Percentiles rank a stretch among this genome's conserved stretches.
Conservation (phyloP, 2,888 invertebrate species). For the Thymelicus sylvestris region DNA sequence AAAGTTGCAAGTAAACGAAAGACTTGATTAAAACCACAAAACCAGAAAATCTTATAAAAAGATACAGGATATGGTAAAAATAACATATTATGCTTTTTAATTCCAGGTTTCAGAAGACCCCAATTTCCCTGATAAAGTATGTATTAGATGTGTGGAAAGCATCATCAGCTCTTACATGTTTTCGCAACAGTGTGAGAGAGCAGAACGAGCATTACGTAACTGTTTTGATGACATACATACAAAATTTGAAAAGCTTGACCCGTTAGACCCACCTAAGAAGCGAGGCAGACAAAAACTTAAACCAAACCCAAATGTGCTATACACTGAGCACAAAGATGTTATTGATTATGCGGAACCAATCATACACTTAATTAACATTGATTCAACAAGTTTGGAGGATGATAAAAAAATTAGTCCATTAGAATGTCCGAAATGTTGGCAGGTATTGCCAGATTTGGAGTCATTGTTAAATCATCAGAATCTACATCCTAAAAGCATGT, state of each 20-base stretch:
- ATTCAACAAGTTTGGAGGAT: slow-evolving; percentile 48
- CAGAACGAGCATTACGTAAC: slow-evolving; percentile 68
- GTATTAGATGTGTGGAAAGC: slow-evolving; percentile 63
- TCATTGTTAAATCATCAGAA: slow-evolving; percentile 66
- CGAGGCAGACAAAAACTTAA: slow-evolving; percentile 68
- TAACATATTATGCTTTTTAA: not conserved
- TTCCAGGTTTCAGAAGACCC: slow-evolving; percentile 65
- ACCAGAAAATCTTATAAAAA: too few relatives aligned
- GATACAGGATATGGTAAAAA: too few relatives aligned
- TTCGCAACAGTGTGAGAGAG: slow-evolving; percentile 70
- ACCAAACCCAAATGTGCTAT: slow-evolving; percentile 63
- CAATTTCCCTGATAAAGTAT: slow-evolving; percentile 70
- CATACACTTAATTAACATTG: slow-evolving; percentile 61
- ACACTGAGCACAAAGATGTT: slow-evolving; percentile 61
- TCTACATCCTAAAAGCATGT: slow-evolving; percentile 71
- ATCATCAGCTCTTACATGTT: slow-evolving; percentile 69
- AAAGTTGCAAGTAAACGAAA: too few relatives aligned
- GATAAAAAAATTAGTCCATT: slow-evolving; percentile 54
- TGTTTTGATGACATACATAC: slow-evolving; percentile 72
- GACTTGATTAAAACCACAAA: too few relatives aligned
- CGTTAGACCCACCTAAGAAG: slow-evolving; percentile 61
- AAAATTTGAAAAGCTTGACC: slow-evolving; percentile 69
- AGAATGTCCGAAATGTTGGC: slow-evolving; percentile 72
- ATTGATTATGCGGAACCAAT: slow-evolving; percentile 73
- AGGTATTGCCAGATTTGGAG: slow-evolving; percentile 61